Evolutionary conservation across 92 coral and sea anemone species (phyloP), one percentile per base, ranked within the genome.

Genomic region (Phenganax subtilis): DNA sequence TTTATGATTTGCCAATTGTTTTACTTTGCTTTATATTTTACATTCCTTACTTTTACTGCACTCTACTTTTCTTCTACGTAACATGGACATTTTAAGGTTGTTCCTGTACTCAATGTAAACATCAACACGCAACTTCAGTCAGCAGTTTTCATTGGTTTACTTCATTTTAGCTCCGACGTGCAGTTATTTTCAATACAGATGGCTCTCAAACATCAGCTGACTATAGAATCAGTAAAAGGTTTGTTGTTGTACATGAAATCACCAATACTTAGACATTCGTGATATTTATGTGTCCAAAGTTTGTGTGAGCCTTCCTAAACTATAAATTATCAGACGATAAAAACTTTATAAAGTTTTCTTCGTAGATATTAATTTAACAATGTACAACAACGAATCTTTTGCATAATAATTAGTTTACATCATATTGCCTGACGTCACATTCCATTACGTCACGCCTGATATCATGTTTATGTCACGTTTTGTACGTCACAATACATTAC

Each of bases 171-270:
- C 90, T 93, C 54, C 86, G 76, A 31, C 93, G 98, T 60, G 98
- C 98, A 20, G 92, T 96, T 17, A 91, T 91, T 60, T 97, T 90
- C 78, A 87, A 91, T 82, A 91, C 94, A 6, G 92, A 87, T 20
- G 98, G 97, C 59, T 88, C 87, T 2, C 93, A 90, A 62, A 94
- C 89, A 82, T 81, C 16, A 75, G 98, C 97, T 28, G 76, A 87
- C 59, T 91, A 93, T 86, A 92, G 98, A 85, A 92, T 93, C 74
- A 93, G 98, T 82, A 93, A 93, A 88, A 93, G 98, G 98, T 93
- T 87, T 84, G 96, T 90, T 78, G 56, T 58, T 20, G 69, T 77
- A 55, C 58, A 28, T 84, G 47, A 54, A 16, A 25, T 76, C 81
- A 57, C 81, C 57, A 57, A 69, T 54, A 17, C 27, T 17, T 55